Percentiles rank a stretch among this genome's conserved stretches.
These are phyloP conservation scores for Drosophila pectinifera DNA, from an alignment of 1,140 invertebrate species.

Conservation along the genomic window DNA sequence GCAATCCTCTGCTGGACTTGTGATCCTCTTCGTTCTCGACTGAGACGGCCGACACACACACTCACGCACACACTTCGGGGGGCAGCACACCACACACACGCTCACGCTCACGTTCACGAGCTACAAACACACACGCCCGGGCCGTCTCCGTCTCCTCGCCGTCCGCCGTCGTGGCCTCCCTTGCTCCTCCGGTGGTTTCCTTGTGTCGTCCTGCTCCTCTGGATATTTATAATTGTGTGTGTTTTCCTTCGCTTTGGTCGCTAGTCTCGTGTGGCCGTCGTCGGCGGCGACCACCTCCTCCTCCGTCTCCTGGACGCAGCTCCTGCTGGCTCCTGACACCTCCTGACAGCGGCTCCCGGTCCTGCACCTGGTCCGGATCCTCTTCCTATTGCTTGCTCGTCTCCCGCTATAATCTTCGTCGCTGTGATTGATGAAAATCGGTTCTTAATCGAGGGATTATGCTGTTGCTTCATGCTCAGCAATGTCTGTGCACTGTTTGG, in stretches of 20 bases:
- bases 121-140: slow-evolving; percentile 67
- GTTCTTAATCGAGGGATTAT: slow-evolving; percentile 36
- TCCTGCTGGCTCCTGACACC: slow-evolving; percentile 33
- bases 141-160: slow-evolving; percentile 67
- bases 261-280: slow-evolving; percentile 31
- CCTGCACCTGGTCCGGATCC: slow-evolving; percentile 25
- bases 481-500: slow-evolving; percentile 31
- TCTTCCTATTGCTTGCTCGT: slow-evolving; percentile 16
- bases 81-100: slow-evolving; percentile 34
- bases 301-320: slow-evolving; percentile 25
- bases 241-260: slow-evolving; percentile 7
- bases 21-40: slow-evolving; percentile 46
- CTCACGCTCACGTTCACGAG: slow-evolving; percentile 19
- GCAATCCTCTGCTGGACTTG: slow-evolving; percentile 10
- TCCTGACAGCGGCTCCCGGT: slow-evolving; percentile 23
- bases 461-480: slow-evolving; percentile 58
- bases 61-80: slow-evolving; percentile 21
- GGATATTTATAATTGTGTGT: background rate
- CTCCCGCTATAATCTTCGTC: slow-evolving; percentile 10
- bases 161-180: slow-evolving; percentile 22
- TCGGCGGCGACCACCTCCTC: slow-evolving; percentile 32
- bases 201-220: slow-evolving; percentile 12
- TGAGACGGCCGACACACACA: slow-evolving; percentile 77
- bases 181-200: slow-evolving; percentile 39
- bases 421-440: slow-evolving; percentile 22